Conservation (phyloP, 1,140 invertebrate genomes). For the Sarcophaga peregrina region DNA sequence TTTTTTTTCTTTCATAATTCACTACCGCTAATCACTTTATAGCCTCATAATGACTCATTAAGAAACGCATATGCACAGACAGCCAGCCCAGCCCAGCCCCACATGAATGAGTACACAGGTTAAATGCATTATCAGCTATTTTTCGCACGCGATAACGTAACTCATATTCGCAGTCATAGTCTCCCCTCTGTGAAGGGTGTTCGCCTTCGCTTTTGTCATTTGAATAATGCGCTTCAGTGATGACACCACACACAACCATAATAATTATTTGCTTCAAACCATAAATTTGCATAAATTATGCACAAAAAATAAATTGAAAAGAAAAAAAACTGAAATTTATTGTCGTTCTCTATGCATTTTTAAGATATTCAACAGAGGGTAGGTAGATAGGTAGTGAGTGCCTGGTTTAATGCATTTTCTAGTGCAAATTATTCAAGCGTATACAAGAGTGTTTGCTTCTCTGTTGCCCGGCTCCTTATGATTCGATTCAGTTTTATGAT, state of each 20-base stretch:
- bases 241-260: conserved; percentile 24
- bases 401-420: background rate
- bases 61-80: no score
- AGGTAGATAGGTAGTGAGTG: background rate
- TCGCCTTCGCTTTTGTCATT: conserved; percentile 1
- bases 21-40: no score
- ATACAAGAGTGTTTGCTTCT: background rate
- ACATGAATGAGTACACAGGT: background rate
- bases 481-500: background rate
- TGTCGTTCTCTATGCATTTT: conserved; percentile 19
- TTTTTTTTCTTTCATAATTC: no score
- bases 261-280: conserved; percentile 33
- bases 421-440: conserved; percentile 29
- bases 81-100: no score
- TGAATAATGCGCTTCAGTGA: conserved; percentile 27
- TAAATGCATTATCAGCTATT: background rate
- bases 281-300: background rate
- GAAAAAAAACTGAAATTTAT: background rate
- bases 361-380: background rate
- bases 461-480: background rate
- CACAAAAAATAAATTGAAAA: no score
- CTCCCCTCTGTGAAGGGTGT: background rate
- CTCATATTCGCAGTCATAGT: no score
- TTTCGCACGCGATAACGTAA: no score
- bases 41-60: no score